Conservation (phyloP, 2,888 invertebrate genomes). For the Orthosia gracilis region DNA sequence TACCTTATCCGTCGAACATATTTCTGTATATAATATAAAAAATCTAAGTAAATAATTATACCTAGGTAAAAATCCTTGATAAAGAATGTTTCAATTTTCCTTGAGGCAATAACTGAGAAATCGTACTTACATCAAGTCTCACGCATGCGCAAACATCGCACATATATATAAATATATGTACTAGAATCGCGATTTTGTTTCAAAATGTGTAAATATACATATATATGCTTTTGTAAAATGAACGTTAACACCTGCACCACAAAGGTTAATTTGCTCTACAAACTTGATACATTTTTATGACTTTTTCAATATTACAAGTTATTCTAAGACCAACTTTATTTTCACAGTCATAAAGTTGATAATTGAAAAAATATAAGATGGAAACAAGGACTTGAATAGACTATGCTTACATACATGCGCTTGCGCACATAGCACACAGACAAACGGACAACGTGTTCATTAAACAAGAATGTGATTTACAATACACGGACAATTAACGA, state of each 20-base stretch:
- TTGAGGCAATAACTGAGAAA: constrained; percentile 67
- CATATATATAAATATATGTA: neutral
- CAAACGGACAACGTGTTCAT: constrained; percentile 70
- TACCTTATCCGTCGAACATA: constrained; percentile 43
- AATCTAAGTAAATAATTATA: constrained; percentile 59
- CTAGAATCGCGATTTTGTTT: constrained; percentile 1
- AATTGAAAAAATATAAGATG: neutral
- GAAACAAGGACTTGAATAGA: neutral
- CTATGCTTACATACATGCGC: constrained; percentile 31
- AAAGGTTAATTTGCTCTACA: neutral
- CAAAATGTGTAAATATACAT: neutral
- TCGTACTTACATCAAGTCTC: constrained; percentile 67
- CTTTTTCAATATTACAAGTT: neutral
- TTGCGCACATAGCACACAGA: constrained; percentile 54
- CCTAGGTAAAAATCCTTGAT: constrained; percentile 59
- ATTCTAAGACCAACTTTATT: neutral
- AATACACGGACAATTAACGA: constrained; percentile 68
- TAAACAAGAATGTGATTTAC: constrained; percentile 78
- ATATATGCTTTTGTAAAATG: neutral
- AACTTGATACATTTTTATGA: neutral
- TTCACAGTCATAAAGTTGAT: neutral
- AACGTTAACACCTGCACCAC: neutral
- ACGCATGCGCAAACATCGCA: constrained; percentile 58
- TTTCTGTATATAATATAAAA: constrained; percentile 51
- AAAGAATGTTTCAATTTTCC: constrained; percentile 66